phyloP scores from a whole-genome alignment of 2,888 invertebrate species.

The Agriopis aurantiaria region DNA sequence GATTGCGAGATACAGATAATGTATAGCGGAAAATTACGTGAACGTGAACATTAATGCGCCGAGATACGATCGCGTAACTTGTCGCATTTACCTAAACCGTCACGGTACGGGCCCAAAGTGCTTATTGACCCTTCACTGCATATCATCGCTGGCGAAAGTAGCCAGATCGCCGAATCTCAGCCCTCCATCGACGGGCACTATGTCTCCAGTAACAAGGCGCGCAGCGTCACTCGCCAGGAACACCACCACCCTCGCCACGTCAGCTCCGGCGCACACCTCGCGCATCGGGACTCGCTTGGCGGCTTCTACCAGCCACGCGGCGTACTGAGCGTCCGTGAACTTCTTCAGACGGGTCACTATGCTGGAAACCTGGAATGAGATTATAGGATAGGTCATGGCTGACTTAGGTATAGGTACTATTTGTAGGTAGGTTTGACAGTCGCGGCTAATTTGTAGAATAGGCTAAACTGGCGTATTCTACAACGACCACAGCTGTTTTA shows the following conservation, averaged over 20 bases:
- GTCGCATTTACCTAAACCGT: too few species aligned
- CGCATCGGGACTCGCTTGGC: constrained; percentile 20
- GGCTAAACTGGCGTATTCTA: too few species aligned
- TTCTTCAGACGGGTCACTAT: constrained; percentile 12
- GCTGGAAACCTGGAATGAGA: constrained; percentile 4
- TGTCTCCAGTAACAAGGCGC: constrained; percentile 22
- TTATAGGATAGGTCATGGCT: background rate
- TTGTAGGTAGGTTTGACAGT: too few species aligned
- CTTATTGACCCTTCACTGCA: constrained; percentile 12
- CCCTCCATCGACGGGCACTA: constrained; percentile 27
- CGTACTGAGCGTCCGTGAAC: constrained; percentile 14
- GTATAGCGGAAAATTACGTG: too few species aligned
- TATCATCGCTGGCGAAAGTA: constrained; percentile 7
- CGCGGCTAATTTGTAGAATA: too few species aligned
- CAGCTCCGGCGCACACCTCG: constrained; percentile 12
- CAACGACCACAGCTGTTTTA: too few species aligned
- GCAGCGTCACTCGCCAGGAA: constrained; percentile 19
- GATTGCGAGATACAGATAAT: too few species aligned
- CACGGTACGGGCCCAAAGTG: too few species aligned
- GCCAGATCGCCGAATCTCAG: constrained; percentile 15
- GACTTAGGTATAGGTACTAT: too few species aligned
- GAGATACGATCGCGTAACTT: too few species aligned
- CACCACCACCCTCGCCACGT: constrained; percentile 12
- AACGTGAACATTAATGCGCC: too few species aligned
- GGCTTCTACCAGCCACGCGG: constrained; percentile 10